A percentile compares a stretch with the other conserved stretches of the same genome.
Conservation (phyloP, 2,888 invertebrate species). For the Apamea anceps region DNA sequence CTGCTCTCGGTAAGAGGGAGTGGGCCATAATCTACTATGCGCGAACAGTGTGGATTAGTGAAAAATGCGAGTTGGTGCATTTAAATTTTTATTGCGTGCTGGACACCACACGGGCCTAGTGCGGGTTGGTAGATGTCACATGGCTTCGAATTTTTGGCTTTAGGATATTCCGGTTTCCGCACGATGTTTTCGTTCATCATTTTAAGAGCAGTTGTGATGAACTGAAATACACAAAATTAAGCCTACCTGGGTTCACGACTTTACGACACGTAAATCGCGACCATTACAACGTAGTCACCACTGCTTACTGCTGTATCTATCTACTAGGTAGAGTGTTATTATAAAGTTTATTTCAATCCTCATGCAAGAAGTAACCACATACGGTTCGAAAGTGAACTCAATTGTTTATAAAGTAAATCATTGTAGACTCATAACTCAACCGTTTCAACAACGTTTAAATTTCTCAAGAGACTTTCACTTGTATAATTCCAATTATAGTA, state of each 20-base stretch:
- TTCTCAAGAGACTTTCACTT: neutral
- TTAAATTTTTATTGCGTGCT: no score
- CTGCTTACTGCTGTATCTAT: no score
- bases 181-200: neutral
- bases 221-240: no score
- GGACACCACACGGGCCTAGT: neutral
- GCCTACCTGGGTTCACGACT: neutral
- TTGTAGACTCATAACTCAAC: neutral
- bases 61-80: no score
- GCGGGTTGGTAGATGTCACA: neutral
- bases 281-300: neutral
- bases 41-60: no score
- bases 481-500: neutral
- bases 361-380: neutral
- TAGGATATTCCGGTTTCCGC: neutral
- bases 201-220: no score
- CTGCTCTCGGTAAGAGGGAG: neutral
- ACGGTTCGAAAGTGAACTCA: neutral
- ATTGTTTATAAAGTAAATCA: neutral
- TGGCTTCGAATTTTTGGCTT: neutral
- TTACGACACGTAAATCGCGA: neutral
- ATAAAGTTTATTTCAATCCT: neutral
- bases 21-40: neutral
- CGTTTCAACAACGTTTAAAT: neutral
- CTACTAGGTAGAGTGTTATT: no score